Percentiles rank a stretch among this genome's conserved stretches.
Conservation (phyloP, 2,888 invertebrate genomes). For the Vandiemenella viatica region DNA sequence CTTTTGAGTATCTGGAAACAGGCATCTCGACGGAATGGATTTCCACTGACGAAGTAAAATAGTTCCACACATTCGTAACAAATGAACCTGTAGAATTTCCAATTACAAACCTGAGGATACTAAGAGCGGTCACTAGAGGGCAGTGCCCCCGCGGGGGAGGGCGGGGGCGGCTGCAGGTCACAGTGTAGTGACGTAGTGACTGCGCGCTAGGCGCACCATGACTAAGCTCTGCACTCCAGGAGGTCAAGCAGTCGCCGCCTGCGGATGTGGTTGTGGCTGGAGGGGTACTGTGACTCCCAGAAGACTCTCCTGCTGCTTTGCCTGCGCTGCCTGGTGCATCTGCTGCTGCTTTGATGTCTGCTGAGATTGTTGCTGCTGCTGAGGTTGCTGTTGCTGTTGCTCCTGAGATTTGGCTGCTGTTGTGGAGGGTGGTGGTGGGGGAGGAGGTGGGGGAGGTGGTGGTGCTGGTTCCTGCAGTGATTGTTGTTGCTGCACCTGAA, state of each 20-base stretch:
- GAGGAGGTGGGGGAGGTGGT: background rate
- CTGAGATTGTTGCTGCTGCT: background rate
- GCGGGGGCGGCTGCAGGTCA: conserved; percentile 9
- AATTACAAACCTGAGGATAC: too few relatives aligned
- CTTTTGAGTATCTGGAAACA: too few relatives aligned
- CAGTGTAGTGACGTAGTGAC: conserved; percentile 15
- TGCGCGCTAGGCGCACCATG: conserved; percentile 1
- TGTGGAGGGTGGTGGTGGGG: background rate
- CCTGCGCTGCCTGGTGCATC: background rate
- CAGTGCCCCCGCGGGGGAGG: background rate
- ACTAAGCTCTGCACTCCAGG: too few relatives aligned
- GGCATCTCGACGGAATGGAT: too few relatives aligned
- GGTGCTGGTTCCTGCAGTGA: background rate
- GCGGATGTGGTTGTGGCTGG: conserved; percentile 1
- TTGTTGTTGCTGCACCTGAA: background rate
- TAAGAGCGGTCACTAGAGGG: background rate
- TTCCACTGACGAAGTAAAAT: too few relatives aligned
- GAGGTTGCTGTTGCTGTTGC: conserved; percentile 5
- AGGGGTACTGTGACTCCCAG: background rate
- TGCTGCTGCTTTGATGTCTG: background rate
- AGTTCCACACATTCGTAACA: too few relatives aligned
- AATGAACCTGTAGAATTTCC: too few relatives aligned
- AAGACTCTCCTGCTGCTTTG: background rate
- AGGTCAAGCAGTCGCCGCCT: conserved; percentile 16
- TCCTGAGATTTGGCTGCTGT: conserved; percentile 3